These are phyloP conservation scores for Melanostigma gelatinosum DNA, from an alignment of 2,113 vertebrate species.

Conservation along the genomic window DNA sequence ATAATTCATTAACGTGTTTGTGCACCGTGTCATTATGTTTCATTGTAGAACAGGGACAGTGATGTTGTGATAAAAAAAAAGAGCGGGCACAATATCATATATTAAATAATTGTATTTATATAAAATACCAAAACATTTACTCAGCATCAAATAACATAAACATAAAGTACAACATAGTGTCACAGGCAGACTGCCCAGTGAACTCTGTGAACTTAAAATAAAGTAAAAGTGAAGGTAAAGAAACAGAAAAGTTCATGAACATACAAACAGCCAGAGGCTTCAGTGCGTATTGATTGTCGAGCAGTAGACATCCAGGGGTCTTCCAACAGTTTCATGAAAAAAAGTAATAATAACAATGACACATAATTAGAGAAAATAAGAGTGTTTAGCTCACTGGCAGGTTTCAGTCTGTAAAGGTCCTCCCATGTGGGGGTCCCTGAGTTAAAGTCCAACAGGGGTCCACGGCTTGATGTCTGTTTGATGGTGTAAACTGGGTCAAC, in stretches of 20 bases:
- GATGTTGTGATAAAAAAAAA: constrained; percentile 1
- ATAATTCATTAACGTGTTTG: background rate
- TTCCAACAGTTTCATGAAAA: background rate
- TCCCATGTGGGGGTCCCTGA: constrained; percentile 12
- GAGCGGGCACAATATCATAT: constrained; percentile 28
- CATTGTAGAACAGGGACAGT: background rate
- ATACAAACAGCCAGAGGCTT: constrained; percentile 31
- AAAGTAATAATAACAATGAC: background rate
- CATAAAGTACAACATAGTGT: background rate
- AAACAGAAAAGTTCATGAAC: constrained; percentile 5
- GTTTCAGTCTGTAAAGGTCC: constrained; percentile 38
- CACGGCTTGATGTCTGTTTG: constrained; percentile 11
- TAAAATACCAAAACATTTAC: constrained; percentile 68
- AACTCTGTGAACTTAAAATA: constrained; percentile 51
- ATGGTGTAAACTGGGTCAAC: constrained; percentile 7
- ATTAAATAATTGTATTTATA: constrained; percentile 78
- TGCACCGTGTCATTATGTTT: background rate
- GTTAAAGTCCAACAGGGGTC: constrained; percentile 28
- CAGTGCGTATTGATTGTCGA: constrained; percentile 64
- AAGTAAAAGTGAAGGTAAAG: constrained; percentile 36
- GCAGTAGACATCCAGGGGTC: constrained; percentile 38
- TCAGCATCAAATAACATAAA: constrained; percentile 34
- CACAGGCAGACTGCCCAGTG: constrained; percentile 50
- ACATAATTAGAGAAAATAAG: constrained; percentile 36
- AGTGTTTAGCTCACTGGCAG: constrained; percentile 31